phyloP scores from a whole-genome alignment of 2,797 vertebrate species.

The Apogon hyalosoma region DNA sequence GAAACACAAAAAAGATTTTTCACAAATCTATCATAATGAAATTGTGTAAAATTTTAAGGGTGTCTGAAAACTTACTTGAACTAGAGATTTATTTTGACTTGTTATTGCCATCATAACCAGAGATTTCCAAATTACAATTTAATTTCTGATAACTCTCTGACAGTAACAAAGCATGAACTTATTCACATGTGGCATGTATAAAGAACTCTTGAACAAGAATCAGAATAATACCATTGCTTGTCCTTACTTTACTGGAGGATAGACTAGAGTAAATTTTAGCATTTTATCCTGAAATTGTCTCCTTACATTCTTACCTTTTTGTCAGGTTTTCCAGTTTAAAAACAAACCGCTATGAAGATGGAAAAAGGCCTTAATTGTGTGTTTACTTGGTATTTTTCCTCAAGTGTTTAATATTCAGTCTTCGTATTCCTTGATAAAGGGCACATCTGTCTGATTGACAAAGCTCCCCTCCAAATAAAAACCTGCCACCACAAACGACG shows the following conservation, averaged over 20 bases:
- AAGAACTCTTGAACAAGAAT: too few species aligned
- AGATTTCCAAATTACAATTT: too few species aligned
- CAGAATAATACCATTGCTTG: too few species aligned
- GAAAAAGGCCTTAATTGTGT: slow-evolving; percentile 8
- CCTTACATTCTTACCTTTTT: slow-evolving; percentile 63
- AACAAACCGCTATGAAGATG: not conserved
- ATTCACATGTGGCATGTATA: too few species aligned
- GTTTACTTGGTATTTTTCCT: slow-evolving; percentile 18
- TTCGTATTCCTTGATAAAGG: slow-evolving; percentile 28
- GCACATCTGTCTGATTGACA: slow-evolving; percentile 41
- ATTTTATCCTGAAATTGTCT: not conserved
- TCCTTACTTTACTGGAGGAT: not conserved
- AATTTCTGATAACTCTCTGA: too few species aligned
- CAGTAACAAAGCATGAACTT: too few species aligned
- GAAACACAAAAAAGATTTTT: too few species aligned
- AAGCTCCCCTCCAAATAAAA: slow-evolving; percentile 25
- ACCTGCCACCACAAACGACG: slow-evolving; percentile 6
- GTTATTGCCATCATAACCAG: too few species aligned
- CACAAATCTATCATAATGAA: too few species aligned
- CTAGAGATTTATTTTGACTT: too few species aligned
- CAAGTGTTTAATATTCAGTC: slow-evolving; percentile 16
- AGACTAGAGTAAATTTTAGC: not conserved
- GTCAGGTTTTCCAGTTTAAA: not conserved
- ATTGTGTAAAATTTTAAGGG: too few species aligned
- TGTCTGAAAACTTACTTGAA: too few species aligned